Conservation (phyloP, 1,140 invertebrate species). For the Caenorhabditis tropicalis region DNA sequence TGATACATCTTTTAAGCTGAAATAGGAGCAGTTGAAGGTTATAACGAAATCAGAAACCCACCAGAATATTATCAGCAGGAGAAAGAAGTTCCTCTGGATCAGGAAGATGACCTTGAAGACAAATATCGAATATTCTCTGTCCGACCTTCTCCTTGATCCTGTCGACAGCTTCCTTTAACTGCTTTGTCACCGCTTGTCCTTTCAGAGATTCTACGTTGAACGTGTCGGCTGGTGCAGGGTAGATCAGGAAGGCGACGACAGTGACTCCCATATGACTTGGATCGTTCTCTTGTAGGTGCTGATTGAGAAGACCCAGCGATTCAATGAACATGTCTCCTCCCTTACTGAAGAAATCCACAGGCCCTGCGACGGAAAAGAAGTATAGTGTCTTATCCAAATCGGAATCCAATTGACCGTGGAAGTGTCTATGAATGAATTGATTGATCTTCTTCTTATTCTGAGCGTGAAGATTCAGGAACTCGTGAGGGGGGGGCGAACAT, state of each 20-base stretch:
- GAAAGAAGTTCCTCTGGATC: conserved; percentile 43
- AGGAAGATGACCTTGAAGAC: conserved; percentile 72
- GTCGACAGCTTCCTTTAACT: conserved; percentile 90
- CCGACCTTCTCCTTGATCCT: conserved; percentile 88
- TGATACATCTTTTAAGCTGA: conserved; percentile 94
- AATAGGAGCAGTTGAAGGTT: conserved; percentile 74
- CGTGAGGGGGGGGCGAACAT: conserved; percentile 97
- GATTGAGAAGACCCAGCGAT: conserved; percentile 90
- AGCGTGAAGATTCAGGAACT: conserved; percentile 99
- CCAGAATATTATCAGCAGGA: conserved; percentile 44
- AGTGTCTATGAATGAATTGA: conserved; percentile 95
- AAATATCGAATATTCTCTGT: conserved; percentile 91
- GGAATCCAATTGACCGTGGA: conserved; percentile 98
- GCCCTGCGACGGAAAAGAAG: conserved; percentile 97
- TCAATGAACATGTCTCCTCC: conserved; percentile 99
- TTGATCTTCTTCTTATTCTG: conserved; percentile 97
- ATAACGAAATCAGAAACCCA: background rate
- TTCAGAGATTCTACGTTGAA: conserved; percentile 98
- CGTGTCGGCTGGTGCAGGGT: conserved; percentile 91
- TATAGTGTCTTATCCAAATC: conserved; percentile 98
- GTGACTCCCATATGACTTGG: conserved; percentile 77
- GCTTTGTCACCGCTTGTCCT: conserved; percentile 96
- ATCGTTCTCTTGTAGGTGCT: conserved; percentile 76
- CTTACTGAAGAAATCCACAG: conserved; percentile 99
- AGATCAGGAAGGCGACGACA: conserved; percentile 96